Conservation (phyloP, 2,888 invertebrate species). For the Anodontia alba region DNA sequence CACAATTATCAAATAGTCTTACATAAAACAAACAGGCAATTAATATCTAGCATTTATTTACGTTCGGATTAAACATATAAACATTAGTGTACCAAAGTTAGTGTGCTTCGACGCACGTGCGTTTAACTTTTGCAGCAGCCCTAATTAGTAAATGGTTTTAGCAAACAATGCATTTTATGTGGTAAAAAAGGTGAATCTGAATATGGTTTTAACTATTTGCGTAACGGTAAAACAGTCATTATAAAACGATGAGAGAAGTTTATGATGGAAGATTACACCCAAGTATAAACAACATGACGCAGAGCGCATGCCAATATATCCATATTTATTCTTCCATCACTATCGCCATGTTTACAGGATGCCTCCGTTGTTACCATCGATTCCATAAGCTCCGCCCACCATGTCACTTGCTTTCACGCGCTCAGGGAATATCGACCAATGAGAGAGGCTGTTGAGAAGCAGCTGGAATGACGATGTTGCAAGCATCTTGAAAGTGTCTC, state of each 20-base stretch:
- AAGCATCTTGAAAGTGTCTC: constrained; percentile 15
- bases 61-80: no score
- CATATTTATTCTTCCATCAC: constrained; percentile 1
- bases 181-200: no score
- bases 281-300: constrained; percentile 6
- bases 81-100: no score
- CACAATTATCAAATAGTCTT: no score
- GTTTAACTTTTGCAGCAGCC: no score
- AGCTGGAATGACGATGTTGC: neutral
- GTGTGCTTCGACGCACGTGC: no score
- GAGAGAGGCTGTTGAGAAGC: neutral
- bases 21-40: no score
- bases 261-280: neutral
- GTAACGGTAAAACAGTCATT: neutral
- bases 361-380: constrained; percentile 3
- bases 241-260: neutral
- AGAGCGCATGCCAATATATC: neutral
- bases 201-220: no score
- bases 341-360: neutral
- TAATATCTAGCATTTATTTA: no score
- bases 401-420: constrained; percentile 8
- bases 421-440: neutral
- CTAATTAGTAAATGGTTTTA: no score
- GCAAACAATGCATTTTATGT: no score
- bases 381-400: neutral